Percentiles rank a stretch among this genome's conserved stretches.
Evolutionary conservation across 2,113 vertebrate species (phyloP).

Genomic region (Plecotus auritus): DNA sequence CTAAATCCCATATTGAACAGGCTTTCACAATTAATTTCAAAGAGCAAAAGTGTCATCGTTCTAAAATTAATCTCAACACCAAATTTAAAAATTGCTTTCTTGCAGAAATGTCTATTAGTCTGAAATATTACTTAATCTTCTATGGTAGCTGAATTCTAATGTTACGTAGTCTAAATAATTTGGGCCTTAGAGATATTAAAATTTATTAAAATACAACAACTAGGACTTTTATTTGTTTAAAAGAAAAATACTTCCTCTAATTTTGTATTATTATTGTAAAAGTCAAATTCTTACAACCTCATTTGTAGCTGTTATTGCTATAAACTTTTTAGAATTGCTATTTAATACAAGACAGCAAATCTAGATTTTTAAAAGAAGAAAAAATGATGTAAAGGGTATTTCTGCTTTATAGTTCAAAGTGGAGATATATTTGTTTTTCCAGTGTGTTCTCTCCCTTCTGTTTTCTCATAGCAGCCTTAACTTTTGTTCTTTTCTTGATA

Average conservation of each 20-base stretch:
- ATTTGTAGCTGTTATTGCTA: neutral
- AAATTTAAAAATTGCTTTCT: neutral
- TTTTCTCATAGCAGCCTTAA: neutral
- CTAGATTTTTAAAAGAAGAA: neutral
- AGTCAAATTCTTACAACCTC: neutral
- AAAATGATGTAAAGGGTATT: neutral
- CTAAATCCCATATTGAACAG: neutral
- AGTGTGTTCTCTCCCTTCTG: neutral
- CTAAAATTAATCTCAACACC: slow-evolving; percentile 42
- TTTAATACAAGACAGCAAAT: neutral
- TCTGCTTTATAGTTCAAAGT: neutral
- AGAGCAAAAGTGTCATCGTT: slow-evolving; percentile 31
- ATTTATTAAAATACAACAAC: neutral
- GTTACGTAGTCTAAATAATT: neutral
- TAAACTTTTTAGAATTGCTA: neutral
- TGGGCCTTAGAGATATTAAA: neutral
- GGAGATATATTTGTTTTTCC: neutral
- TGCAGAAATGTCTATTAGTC: neutral
- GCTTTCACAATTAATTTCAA: slow-evolving; percentile 18
- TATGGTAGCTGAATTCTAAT: slow-evolving; percentile 22
- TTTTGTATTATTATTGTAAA: neutral
- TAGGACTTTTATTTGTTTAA: neutral
- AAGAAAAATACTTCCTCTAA: neutral
- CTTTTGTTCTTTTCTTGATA: neutral
- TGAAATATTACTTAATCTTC: neutral